Evolutionary conservation across 1,140 invertebrate genomes (phyloP).

Genomic region (Lepidurus arcticus): DNA sequence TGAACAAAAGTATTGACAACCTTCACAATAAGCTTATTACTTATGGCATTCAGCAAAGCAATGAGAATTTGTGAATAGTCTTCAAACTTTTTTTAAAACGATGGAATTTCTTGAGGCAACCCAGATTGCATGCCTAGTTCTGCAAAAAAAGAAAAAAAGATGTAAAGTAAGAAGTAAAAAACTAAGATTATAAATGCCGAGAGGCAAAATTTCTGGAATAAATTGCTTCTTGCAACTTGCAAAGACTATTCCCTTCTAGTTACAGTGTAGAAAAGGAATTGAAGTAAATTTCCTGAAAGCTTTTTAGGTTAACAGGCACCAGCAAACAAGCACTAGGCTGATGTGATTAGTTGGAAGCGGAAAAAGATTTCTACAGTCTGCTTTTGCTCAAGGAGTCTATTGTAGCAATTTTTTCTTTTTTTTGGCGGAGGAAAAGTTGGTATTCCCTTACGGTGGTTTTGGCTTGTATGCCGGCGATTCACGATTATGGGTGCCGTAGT

Average conservation of each 20-base stretch:
- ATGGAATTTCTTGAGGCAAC: not conserved
- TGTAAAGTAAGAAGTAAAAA: not conserved
- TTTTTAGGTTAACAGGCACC: conserved; percentile 21
- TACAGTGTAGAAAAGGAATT: not conserved
- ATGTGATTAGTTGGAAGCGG: conserved; percentile 15
- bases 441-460: not conserved
- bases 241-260: not conserved
- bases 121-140: not conserved
- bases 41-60: too few relatives aligned
- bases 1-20: too few relatives aligned
- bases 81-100: not conserved
- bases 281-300: not conserved
- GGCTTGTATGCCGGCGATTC: not conserved
- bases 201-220: not conserved
- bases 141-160: not conserved
- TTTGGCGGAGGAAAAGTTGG: not conserved
- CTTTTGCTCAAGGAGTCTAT: not conserved
- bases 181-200: not conserved
- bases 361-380: not conserved
- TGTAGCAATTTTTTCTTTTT: not conserved
- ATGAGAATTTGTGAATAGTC: too few relatives aligned
- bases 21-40: too few relatives aligned
- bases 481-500: not conserved
- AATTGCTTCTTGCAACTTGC: not conserved
- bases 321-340: conserved; percentile 17